Percentiles rank a stretch among this genome's conserved stretches.
These are phyloP conservation scores for Dinoponera quadriceps DNA, from an alignment of 1,140 invertebrate species.

Conservation along the genomic window DNA sequence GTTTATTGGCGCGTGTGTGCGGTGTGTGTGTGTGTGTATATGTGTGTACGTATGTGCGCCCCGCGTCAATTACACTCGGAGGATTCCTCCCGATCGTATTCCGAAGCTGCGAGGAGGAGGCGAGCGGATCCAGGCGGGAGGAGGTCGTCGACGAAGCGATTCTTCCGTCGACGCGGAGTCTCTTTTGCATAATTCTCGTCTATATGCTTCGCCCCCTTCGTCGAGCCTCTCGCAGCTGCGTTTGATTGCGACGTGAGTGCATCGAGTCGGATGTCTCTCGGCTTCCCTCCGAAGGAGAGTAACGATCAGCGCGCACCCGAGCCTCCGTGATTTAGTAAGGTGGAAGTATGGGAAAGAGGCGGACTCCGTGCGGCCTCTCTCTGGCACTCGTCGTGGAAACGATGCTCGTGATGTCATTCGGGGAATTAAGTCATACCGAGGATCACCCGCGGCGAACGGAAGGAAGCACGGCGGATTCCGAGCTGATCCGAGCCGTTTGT, in stretches of 20 bases:
- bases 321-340: too few species aligned
- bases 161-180: background rate
- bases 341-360: background rate
- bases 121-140: background rate
- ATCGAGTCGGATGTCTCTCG: background rate
- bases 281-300: background rate
- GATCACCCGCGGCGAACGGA: too few species aligned
- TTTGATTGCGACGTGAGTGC: constrained; percentile 21
- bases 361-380: background rate
- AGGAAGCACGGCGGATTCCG: too few species aligned
- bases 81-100: constrained; percentile 16
- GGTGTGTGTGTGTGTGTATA: too few species aligned
- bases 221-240: background rate
- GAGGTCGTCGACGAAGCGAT: constrained; percentile 15
- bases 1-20: too few species aligned
- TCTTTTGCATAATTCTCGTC: constrained; percentile 32
- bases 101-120: background rate
- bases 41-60: too few species aligned
- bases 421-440: too few species aligned
- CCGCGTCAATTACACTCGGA: constrained; percentile 48
- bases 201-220: background rate
- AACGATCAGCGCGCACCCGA: background rate
- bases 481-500: too few species aligned
- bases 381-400: too few species aligned
- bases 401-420: too few species aligned